These are phyloP conservation scores for Ptilodon capucinus DNA, from an alignment of 2,888 invertebrate genomes.

Conservation along the genomic window DNA sequence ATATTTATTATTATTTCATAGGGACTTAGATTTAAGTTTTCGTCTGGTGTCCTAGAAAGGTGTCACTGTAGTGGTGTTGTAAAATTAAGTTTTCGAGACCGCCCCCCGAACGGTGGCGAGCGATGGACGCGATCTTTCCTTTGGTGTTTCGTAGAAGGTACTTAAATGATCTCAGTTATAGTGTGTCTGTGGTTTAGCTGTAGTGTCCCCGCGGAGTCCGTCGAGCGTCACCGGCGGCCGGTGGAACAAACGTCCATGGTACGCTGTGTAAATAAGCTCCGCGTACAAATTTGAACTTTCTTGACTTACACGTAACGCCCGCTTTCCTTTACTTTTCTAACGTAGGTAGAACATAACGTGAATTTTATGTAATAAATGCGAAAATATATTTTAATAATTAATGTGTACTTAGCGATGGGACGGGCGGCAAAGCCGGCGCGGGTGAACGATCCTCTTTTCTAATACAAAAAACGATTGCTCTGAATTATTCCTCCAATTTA, in stretches of 20 bases:
- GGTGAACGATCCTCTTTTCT: conserved; percentile 57
- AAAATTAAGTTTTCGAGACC: conserved; percentile 75
- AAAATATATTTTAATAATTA: conserved; percentile 83
- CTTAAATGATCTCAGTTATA: conserved; percentile 61
- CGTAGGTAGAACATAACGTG: conserved; percentile 81
- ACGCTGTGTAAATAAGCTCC: conserved; percentile 81
- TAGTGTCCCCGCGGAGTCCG: conserved; percentile 32
- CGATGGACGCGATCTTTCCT: conserved; percentile 35
- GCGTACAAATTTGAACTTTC: conserved; percentile 79
- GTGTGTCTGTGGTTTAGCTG: conserved; percentile 48
- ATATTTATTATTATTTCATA: conserved; percentile 71
- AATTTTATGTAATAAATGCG: conserved; percentile 83
- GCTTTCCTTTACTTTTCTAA: conserved; percentile 79
- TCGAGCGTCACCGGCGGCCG: conserved; percentile 52
- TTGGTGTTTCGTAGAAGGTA: conserved; percentile 36
- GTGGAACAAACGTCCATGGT: conserved; percentile 80
- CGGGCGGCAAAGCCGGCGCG: conserved; percentile 79
- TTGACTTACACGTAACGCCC: conserved; percentile 71
- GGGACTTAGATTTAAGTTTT: conserved; percentile 75
- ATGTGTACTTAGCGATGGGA: conserved; percentile 80
- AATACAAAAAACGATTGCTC: conserved; percentile 18
- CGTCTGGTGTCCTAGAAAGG: conserved; percentile 78
- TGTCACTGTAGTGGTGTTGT: conserved; percentile 77
- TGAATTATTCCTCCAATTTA: conserved; percentile 26
- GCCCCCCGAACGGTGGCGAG: conserved; percentile 55